Evolutionary conservation across 2,888 invertebrate genomes (phyloP).

Genomic region (Drosophila eohydei): DNA sequence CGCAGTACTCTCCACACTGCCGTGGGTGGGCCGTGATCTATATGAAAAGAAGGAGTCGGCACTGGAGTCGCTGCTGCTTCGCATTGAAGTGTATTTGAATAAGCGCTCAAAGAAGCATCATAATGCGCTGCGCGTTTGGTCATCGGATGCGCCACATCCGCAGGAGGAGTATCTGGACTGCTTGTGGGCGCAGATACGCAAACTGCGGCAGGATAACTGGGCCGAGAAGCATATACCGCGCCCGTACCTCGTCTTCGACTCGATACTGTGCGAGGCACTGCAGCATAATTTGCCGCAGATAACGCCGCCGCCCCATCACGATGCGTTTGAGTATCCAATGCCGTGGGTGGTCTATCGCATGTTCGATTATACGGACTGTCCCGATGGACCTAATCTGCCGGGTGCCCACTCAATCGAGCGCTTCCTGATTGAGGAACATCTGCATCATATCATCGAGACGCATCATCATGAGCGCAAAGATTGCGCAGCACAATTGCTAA

Average conservation of each 20-base stretch:
- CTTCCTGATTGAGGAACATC: constrained; percentile 98
- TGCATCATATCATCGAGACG: constrained; percentile 96
- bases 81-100: constrained; percentile 96
- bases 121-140: constrained; percentile 96
- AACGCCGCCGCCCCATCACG: constrained; percentile 96
- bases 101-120: constrained; percentile 97
- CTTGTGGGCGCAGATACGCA: constrained; percentile 97
- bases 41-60: constrained; percentile 98
- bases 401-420: constrained; percentile 99
- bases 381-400: constrained; percentile 95
- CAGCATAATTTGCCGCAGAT: constrained; percentile 97
- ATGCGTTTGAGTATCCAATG: constrained; percentile 95
- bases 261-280: constrained; percentile 96
- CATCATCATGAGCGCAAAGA: constrained; percentile 96
- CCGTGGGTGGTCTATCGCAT: constrained; percentile 97
- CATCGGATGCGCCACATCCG: constrained; percentile 96
- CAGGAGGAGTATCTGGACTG: constrained; percentile 99
- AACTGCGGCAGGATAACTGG: constrained; percentile 97
- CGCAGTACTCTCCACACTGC: constrained; percentile 95
- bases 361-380: constrained; percentile 99
- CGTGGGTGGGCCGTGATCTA: constrained; percentile 98
- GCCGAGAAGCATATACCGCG: constrained; percentile 97
- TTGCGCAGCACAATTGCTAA: constrained; percentile 96
- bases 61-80: constrained; percentile 94
- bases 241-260: constrained; percentile 98